Conservation (phyloP, 2,888 invertebrate species). For the Euplagia quadripunctaria region DNA sequence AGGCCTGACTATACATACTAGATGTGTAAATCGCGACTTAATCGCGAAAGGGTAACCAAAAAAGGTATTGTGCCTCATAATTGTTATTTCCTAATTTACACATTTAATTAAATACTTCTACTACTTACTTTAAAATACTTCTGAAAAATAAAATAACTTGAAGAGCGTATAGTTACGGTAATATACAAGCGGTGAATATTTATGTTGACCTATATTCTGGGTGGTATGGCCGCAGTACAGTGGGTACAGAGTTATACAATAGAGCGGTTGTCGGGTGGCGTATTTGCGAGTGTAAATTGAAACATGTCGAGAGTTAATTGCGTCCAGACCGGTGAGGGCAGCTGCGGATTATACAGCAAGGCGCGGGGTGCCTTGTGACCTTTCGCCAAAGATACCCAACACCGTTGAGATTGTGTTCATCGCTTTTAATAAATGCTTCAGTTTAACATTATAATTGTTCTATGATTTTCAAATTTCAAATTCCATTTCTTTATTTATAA, state of each 20-base stretch:
- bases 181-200: slow-evolving; percentile 48
- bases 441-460: neutral
- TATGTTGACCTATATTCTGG: slow-evolving; percentile 56
- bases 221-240: slow-evolving; percentile 25
- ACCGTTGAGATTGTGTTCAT: slow-evolving; percentile 32
- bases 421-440: slow-evolving; percentile 24
- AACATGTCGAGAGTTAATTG: slow-evolving; percentile 84
- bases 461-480: neutral
- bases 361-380: slow-evolving; percentile 58
- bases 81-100: too few species aligned
- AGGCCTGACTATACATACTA: too few species aligned
- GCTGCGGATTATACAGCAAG: slow-evolving; percentile 69
- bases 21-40: too few species aligned
- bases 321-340: slow-evolving; percentile 70
- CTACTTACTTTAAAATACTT: too few species aligned
- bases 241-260: slow-evolving; percentile 57
- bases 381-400: slow-evolving; percentile 46
- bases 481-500: too few species aligned
- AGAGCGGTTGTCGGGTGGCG: slow-evolving; percentile 62
- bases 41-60: too few species aligned
- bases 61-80: too few species aligned
- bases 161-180: slow-evolving; percentile 15
- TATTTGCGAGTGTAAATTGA: slow-evolving; percentile 86
- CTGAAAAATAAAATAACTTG: slow-evolving; percentile 7
- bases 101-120: too few species aligned